These are phyloP conservation scores for Macroglossus sobrinus DNA, from an alignment of 2,113 vertebrate species.

Conservation along the genomic window DNA sequence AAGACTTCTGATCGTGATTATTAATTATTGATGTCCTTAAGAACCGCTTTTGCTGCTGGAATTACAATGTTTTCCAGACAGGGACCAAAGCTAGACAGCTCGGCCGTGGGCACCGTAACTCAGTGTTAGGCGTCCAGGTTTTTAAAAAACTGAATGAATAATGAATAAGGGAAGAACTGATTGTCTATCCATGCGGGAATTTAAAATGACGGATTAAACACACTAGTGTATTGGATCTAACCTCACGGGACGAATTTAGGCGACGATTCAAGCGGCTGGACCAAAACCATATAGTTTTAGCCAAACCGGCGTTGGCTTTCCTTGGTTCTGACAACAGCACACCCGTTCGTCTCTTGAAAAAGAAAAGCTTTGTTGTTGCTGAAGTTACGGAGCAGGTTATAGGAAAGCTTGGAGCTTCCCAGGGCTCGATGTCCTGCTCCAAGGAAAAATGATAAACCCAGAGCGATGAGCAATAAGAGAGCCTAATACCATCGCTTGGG, in stretches of 20 bases:
- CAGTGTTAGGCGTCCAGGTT: no score
- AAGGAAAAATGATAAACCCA: not conserved
- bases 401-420: not conserved
- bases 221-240: no score
- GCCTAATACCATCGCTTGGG: no score
- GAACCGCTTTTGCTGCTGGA: not conserved
- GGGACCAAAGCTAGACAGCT: not conserved
- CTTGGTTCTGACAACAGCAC: not conserved
- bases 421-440: not conserved
- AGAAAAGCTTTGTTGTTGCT: not conserved
- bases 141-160: not conserved
- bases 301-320: not conserved
- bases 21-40: not conserved
- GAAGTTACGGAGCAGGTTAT: not conserved
- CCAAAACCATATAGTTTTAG: not conserved
- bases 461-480: not conserved
- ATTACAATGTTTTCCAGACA: not conserved
- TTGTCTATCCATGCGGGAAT: not conserved
- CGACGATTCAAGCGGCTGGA: not conserved
- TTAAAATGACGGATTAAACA: not conserved
- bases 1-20: no score
- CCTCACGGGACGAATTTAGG: not conserved
- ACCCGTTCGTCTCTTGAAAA: not conserved
- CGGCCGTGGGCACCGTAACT: no score
- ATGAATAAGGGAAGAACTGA: not conserved